Conservation (phyloP, 2,797 vertebrate species). For the Chelmon rostratus region DNA sequence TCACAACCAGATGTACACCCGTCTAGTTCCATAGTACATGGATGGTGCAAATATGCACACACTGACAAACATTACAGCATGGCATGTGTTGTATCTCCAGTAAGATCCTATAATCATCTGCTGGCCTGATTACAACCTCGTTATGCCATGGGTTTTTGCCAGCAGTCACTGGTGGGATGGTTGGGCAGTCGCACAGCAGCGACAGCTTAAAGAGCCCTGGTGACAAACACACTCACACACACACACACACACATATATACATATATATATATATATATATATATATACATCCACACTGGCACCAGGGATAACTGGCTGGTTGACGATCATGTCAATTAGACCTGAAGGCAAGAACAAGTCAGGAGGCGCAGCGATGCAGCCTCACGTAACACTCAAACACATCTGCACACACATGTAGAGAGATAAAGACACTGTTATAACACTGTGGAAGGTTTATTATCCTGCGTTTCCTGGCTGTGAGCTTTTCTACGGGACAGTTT, state of each 20-base stretch:
- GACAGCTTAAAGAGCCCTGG: constrained; percentile 42
- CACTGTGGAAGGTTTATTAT: constrained; percentile 57
- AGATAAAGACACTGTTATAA: constrained; percentile 5
- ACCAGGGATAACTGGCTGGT: constrained; percentile 39
- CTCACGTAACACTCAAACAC: constrained; percentile 24
- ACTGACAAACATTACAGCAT: constrained; percentile 8
- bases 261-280: no score
- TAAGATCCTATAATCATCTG: constrained; percentile 21
- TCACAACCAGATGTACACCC: constrained; percentile 70
- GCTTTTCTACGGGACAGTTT: constrained; percentile 50
- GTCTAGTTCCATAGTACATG: constrained; percentile 66
- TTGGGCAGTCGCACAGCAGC: constrained; percentile 25
- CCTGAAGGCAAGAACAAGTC: constrained; percentile 61
- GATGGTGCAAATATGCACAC: constrained; percentile 15
- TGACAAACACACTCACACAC: constrained; percentile 42
- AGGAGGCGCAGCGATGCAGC: not conserved
- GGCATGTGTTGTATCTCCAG: constrained; percentile 28
- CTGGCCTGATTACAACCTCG: constrained; percentile 67
- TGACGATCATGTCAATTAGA: constrained; percentile 60
- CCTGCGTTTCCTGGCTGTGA: constrained; percentile 62
- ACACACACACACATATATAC: constrained; percentile 18
- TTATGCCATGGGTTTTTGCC: constrained; percentile 54
- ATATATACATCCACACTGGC: constrained; percentile 42
- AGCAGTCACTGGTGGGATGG: constrained; percentile 36
- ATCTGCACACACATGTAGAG: not conserved